phyloP scores from a whole-genome alignment of 1,140 invertebrate genomes.

The Manduca sexta region DNA sequence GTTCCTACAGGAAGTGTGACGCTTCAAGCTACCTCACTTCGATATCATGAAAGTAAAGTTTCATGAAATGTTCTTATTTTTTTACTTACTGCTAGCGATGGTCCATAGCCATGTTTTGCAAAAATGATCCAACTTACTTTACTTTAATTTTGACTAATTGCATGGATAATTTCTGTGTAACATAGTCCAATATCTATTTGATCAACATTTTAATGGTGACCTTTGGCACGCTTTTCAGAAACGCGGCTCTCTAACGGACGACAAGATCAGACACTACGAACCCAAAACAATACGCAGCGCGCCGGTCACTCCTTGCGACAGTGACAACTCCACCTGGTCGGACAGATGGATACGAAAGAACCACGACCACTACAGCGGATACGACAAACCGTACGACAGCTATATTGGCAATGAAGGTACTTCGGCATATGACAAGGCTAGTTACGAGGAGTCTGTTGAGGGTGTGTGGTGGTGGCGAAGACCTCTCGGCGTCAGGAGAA shows the following conservation, averaged over 20 bases:
- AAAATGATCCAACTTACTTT: not conserved
- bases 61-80: not conserved
- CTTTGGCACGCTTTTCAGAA: no score
- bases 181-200: no score
- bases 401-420: not conserved
- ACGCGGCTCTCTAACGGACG: constrained; percentile 53
- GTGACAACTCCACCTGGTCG: constrained; percentile 47
- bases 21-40: constrained; percentile 63
- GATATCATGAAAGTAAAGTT: constrained; percentile 34
- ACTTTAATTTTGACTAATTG: not conserved
- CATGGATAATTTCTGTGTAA: not conserved
- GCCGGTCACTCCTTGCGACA: constrained; percentile 59
- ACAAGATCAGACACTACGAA: constrained; percentile 31
- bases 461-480: constrained; percentile 56
- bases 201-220: no score
- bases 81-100: no score
- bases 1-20: constrained; percentile 90
- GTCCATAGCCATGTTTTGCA: not conserved
- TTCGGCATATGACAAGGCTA: constrained; percentile 2
- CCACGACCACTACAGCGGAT: constrained; percentile 10
- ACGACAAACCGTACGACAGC: constrained; percentile 5
- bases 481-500: constrained; percentile 41
- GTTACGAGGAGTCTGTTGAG: constrained; percentile 17
- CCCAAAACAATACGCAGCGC: constrained; percentile 47
- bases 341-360: constrained; percentile 19